Percentiles rank a stretch among this genome's conserved stretches.
These are phyloP conservation scores for Crax fasciolata DNA, from an alignment of 2,797 vertebrate species.

Conservation along the genomic window DNA sequence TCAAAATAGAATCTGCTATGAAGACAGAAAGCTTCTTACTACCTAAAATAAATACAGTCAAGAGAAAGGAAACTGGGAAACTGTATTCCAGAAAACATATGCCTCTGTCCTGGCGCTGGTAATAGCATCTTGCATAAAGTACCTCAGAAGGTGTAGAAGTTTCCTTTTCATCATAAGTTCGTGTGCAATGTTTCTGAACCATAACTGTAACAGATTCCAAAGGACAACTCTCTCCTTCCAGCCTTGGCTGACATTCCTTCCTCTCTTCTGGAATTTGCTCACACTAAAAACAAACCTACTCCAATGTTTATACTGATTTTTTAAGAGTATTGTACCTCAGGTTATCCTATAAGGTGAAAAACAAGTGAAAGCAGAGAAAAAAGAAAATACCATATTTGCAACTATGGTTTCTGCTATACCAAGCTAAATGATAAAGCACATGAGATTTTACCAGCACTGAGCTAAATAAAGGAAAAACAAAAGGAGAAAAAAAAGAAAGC, in stretches of 20 bases:
- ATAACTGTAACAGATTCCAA: neutral
- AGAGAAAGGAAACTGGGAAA: neutral
- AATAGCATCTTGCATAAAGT: neutral
- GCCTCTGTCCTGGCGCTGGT: neutral
- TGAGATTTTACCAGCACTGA: neutral
- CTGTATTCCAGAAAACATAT: neutral
- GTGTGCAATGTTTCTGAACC: neutral
- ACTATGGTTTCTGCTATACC: neutral
- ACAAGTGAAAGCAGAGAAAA: neutral
- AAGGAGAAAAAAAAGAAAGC: rapidly evolving
- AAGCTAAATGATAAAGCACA: neutral
- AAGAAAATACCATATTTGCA: rapidly evolving
- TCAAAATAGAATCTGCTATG: neutral
- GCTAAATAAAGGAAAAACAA: neutral
- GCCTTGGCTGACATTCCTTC: neutral
- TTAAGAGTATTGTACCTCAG: neutral
- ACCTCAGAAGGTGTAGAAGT: neutral
- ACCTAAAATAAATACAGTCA: constrained; percentile 16
- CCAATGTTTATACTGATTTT: neutral
- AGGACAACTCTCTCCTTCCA: neutral
- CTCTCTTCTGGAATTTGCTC: neutral
- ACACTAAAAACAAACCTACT: neutral
- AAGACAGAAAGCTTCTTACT: neutral
- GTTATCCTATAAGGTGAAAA: neutral
- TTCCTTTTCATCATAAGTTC: neutral